Evolutionary conservation across 2,113 vertebrate species (phyloP), one percentile per base, ranked within the genome.

Genomic region (Todiramphus chloris): DNA sequence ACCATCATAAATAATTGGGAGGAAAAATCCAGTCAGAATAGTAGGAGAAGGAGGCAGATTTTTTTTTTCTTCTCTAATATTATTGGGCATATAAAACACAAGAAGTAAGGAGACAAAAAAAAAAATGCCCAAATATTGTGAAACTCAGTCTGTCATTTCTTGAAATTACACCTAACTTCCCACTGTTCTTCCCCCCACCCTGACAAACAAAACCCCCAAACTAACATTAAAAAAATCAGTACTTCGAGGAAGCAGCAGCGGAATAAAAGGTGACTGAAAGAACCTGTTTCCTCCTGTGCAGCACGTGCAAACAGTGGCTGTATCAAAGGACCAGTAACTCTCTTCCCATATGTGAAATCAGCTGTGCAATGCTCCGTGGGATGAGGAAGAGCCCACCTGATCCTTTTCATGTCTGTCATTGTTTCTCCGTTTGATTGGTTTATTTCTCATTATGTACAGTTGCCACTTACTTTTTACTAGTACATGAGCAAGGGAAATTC

Each of bases 391-490:
- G 63, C 23, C 28, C 66, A 89, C 79, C 58, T 78, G 86, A 82
- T 60, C 56, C 13, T 72, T 66, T 78, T 72, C 35, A 81, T 44
- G 31, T 48, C 46, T 87, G 37, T 46, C 92, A 75, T n/a, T 84
- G 16, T 87, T 96, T 68, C 16, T 35, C 6, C 9, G 5, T 68
- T 73, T 87, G 35, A 75, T 41, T 64, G 13, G 48, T 93, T 93
- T 50, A 73, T 90, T 83, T 93, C 68, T 89, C 77, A 89, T 92
- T 90, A 88, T 51, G 33, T 67, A 67, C 90, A 87, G 46, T n/a
- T 94, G 33, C 62, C 24, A 18, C 59, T 96, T 93, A 69, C 21
- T 87, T 50, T 41, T 91, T 73, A 56, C 66, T 72, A 53, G 58
- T 72, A 58, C 31, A 82, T 2, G 16, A 90, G 53, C n/a, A 76